Evolutionary conservation across 2,888 invertebrate genomes (phyloP).

Genomic region (Tupiocoris notatus): DNA sequence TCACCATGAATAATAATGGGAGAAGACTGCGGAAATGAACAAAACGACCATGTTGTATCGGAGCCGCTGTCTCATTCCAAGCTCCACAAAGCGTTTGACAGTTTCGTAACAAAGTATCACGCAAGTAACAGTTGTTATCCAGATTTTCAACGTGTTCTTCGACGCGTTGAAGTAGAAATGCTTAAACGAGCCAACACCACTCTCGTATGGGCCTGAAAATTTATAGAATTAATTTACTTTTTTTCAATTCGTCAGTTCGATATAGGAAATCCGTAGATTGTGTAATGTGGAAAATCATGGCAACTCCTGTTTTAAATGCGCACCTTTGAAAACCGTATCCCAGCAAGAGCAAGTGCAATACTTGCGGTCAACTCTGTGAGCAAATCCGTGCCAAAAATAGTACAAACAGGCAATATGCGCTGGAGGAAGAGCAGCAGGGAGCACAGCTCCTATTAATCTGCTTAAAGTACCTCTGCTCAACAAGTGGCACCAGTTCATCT

Average conservation of each 20-base stretch:
- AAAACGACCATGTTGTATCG: conserved; percentile 64
- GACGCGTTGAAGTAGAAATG: conserved; percentile 71
- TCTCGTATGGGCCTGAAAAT: conserved; percentile 63
- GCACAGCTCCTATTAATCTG: conserved; percentile 42
- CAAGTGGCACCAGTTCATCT: too few species aligned
- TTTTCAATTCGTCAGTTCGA: not conserved
- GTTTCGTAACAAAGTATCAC: conserved; percentile 64
- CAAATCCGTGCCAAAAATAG: conserved; percentile 68
- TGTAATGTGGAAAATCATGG: too few species aligned
- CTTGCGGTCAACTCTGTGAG: conserved; percentile 63
- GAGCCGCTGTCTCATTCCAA: conserved; percentile 59
- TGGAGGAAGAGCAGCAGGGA: conserved; percentile 61
- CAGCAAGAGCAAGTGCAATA: conserved; percentile 72
- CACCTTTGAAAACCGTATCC: conserved; percentile 75
- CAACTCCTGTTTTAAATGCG: too few species aligned
- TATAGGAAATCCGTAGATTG: not conserved
- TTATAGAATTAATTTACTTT: not conserved
- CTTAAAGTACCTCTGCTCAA: not conserved
- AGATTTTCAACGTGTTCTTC: conserved; percentile 65
- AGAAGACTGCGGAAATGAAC: conserved; percentile 64
- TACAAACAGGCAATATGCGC: conserved; percentile 63
- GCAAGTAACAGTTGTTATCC: conserved; percentile 62
- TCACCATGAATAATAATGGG: conserved; percentile 67
- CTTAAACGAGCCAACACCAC: conserved; percentile 67
- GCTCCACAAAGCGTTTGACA: conserved; percentile 59